Conservation (phyloP, 2,113 vertebrate genomes). For the Gambusia holbrooki region DNA sequence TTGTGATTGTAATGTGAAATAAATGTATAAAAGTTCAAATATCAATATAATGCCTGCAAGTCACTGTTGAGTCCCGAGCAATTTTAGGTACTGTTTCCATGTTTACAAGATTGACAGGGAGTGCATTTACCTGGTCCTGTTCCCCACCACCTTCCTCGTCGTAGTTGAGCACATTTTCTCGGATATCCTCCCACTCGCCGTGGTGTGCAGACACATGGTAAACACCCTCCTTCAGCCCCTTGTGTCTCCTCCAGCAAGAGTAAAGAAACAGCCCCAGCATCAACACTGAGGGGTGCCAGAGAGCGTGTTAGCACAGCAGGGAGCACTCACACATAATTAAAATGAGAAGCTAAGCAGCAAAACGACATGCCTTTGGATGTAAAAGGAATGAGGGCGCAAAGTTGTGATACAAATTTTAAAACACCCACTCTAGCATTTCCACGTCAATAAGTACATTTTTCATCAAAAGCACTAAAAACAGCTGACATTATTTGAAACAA, state of each 20-base stretch:
- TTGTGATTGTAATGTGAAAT: background rate
- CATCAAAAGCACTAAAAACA: constrained; percentile 1
- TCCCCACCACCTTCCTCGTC: constrained; percentile 91
- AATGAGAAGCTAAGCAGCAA: constrained; percentile 21
- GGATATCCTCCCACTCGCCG: constrained; percentile 88
- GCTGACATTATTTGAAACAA: background rate
- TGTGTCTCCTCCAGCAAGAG: constrained; percentile 82
- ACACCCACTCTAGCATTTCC: background rate
- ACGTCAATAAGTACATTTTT: background rate
- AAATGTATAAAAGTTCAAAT: background rate
- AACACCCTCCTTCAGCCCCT: constrained; percentile 79
- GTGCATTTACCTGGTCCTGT: constrained; percentile 85
- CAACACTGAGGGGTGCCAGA: constrained; percentile 81
- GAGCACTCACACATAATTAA: constrained; percentile 25
- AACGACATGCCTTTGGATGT: constrained; percentile 17
- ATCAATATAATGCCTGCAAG: background rate
- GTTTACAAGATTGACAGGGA: too few species aligned
- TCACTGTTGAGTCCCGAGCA: background rate
- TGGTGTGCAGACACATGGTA: constrained; percentile 80
- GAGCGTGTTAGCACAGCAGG: constrained; percentile 55
- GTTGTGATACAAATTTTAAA: constrained; percentile 1
- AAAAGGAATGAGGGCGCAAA: constrained; percentile 28
- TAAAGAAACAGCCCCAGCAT: constrained; percentile 83
- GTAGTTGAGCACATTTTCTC: constrained; percentile 90
- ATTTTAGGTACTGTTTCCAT: background rate